Evolutionary conservation across 2,888 invertebrate species (phyloP).

Genomic region (Herminia tarsipennalis): DNA sequence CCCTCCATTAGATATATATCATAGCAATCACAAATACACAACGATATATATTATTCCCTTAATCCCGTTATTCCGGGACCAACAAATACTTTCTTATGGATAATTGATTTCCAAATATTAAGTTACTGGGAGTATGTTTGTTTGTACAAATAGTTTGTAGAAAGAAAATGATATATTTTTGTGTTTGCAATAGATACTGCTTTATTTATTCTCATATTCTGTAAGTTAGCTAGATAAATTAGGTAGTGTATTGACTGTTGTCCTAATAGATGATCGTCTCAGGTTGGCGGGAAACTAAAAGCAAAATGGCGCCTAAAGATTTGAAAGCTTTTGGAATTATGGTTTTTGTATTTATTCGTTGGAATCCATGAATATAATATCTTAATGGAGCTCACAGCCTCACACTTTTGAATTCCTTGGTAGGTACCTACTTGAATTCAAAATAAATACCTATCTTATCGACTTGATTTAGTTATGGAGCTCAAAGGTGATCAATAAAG

Average conservation of each 20-base stretch:
- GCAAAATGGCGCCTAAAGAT: not conserved
- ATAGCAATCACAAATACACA: conserved; percentile 40
- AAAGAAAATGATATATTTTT: conserved; percentile 61
- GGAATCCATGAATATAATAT: too few species aligned
- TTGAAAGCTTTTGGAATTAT: not conserved
- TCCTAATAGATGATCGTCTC: conserved; percentile 20
- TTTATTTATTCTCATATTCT: conserved; percentile 43
- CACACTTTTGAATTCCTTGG: too few species aligned
- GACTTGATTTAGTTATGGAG: too few species aligned
- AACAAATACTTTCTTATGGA: conserved; percentile 69
- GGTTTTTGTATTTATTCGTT: too few species aligned
- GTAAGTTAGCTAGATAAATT: conserved; percentile 38
- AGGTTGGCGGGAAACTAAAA: not conserved
- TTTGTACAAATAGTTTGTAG: conserved; percentile 51
- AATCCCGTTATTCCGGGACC: conserved; percentile 65
- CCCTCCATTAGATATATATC: conserved; percentile 21
- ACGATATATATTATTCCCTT: conserved; percentile 61
- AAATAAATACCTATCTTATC: too few species aligned
- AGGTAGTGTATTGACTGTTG: conserved; percentile 32
- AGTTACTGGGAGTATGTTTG: conserved; percentile 67
- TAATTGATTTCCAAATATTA: conserved; percentile 81
- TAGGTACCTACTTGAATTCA: too few species aligned
- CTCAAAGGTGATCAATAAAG: too few species aligned
- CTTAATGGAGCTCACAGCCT: too few species aligned
- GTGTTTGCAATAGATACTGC: conserved; percentile 46